Conservation (phyloP, 2,113 vertebrate genomes). For the Forbesichthys papilliferus region DNA sequence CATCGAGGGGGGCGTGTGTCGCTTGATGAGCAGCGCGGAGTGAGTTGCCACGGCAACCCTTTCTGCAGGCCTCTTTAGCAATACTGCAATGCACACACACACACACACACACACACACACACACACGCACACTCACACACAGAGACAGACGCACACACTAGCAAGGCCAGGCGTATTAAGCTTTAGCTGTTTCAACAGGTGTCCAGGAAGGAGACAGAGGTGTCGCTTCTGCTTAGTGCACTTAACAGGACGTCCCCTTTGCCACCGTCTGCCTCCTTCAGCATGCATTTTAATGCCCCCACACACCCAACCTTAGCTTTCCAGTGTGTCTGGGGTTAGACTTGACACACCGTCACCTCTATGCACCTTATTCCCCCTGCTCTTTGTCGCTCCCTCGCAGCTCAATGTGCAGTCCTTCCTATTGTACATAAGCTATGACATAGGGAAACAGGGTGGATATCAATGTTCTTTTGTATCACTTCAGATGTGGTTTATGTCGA, state of each 20-base stretch:
- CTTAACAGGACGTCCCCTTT: conserved; percentile 60
- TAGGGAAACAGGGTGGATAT: conserved; percentile 73
- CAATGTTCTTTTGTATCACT: conserved; percentile 51
- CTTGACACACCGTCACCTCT: conserved; percentile 40
- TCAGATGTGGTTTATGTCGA: conserved; percentile 51
- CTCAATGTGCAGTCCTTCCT: conserved; percentile 46
- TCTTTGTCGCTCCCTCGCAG: conserved; percentile 27
- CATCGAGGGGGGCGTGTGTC: conserved; percentile 98
- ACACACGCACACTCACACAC: not conserved
- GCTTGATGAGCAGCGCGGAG: conserved; percentile 82
- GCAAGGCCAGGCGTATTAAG: conserved; percentile 60
- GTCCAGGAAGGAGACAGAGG: conserved; percentile 58
- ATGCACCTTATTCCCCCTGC: conserved; percentile 57
- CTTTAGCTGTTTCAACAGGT: conserved; percentile 75
- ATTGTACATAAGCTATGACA: conserved; percentile 70
- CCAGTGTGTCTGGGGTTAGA: conserved; percentile 60
- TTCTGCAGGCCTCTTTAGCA: conserved; percentile 57
- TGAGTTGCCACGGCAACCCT: conserved; percentile 60
- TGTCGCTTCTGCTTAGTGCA: conserved; percentile 74
- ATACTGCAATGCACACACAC: conserved; percentile 41
- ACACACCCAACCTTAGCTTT: conserved; percentile 27
- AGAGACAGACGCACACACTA: conserved; percentile 10
- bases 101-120: conserved; percentile 6
- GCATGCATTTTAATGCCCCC: conserved; percentile 55
- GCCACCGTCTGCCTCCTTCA: conserved; percentile 58